A percentile compares a stretch with the other conserved stretches of the same genome.
These are phyloP conservation scores for Coregonus suidteri DNA, from an alignment of 2,797 vertebrate species.

Conservation along the genomic window DNA sequence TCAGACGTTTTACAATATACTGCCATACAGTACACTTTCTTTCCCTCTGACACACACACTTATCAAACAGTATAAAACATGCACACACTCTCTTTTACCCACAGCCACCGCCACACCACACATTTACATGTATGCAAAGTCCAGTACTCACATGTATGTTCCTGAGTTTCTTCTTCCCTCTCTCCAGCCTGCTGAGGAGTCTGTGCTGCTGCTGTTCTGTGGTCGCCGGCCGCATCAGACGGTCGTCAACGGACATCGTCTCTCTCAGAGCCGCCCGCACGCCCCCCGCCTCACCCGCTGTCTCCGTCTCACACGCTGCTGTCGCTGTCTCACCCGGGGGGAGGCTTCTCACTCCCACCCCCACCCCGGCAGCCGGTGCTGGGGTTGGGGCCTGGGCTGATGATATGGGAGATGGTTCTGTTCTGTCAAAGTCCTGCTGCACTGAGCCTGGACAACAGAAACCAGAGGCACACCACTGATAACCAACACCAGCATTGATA, in stretches of 20 bases:
- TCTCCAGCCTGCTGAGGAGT: constrained; percentile 69
- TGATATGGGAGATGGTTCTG: constrained; percentile 62
- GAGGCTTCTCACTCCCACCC: constrained; percentile 45
- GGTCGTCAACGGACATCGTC: constrained; percentile 74
- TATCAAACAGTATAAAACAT: neutral
- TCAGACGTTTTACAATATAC: neutral
- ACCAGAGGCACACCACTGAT: constrained; percentile 62
- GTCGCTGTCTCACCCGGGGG: constrained; percentile 26
- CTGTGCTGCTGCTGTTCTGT: constrained; percentile 65
- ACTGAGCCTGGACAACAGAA: constrained; percentile 80
- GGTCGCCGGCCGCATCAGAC: constrained; percentile 70
- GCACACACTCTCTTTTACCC: neutral
- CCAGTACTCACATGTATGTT: constrained; percentile 78
- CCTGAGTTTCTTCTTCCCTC: constrained; percentile 73
- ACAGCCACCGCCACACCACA: neutral
- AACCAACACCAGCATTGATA: constrained; percentile 43
- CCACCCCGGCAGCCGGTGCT: constrained; percentile 30
- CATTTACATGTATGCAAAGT: neutral
- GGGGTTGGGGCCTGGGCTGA: neutral
- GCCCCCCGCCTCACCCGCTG: constrained; percentile 50
- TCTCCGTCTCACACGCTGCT: constrained; percentile 14
- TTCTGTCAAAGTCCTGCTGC: constrained; percentile 79
- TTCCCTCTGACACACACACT: neutral
- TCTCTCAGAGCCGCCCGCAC: constrained; percentile 74
- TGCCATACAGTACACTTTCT: neutral